These are phyloP conservation scores for Zeus faber DNA, from an alignment of 2,113 vertebrate genomes.

Conservation along the genomic window DNA sequence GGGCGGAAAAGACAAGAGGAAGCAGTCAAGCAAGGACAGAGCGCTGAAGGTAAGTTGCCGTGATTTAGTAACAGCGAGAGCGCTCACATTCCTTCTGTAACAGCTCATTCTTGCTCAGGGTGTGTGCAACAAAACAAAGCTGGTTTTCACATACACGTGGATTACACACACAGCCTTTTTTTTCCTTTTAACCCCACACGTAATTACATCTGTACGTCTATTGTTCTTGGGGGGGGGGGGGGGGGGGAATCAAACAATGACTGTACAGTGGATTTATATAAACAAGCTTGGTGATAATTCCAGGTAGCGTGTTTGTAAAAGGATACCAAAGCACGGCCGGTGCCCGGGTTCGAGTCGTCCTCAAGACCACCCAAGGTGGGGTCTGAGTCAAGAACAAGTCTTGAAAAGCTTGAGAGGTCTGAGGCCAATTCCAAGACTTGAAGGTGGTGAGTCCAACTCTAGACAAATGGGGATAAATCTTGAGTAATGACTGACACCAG, in stretches of 20 bases:
- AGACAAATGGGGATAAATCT: no score
- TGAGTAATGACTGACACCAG: no score
- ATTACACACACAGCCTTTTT: slow-evolving; percentile 17
- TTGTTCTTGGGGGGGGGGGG: slow-evolving; percentile 55
- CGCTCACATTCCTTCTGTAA: slow-evolving; percentile 25
- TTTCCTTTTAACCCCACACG: slow-evolving; percentile 41
- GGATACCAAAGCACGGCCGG: no score
- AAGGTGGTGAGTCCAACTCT: no score
- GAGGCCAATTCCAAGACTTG: no score
- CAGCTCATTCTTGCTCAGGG: slow-evolving; percentile 28
- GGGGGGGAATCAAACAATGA: slow-evolving; percentile 37
- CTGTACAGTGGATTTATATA: slow-evolving; percentile 40
- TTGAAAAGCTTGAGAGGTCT: no score
- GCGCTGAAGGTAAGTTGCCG: slow-evolving; percentile 15
- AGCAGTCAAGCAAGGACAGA: neutral
- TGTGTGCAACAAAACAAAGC: slow-evolving; percentile 16
- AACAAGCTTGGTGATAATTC: slow-evolving; percentile 39
- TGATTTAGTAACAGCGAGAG: slow-evolving; percentile 34
- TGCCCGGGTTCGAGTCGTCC: no score
- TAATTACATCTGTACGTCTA: slow-evolving; percentile 54
- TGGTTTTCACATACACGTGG: slow-evolving; percentile 37
- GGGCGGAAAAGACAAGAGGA: neutral
- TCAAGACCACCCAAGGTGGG: neutral
- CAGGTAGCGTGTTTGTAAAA: no score
- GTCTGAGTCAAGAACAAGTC: no score